Evolutionary conservation across 2,797 vertebrate species (phyloP).

Genomic region (Bradypodion pumilum): DNA sequence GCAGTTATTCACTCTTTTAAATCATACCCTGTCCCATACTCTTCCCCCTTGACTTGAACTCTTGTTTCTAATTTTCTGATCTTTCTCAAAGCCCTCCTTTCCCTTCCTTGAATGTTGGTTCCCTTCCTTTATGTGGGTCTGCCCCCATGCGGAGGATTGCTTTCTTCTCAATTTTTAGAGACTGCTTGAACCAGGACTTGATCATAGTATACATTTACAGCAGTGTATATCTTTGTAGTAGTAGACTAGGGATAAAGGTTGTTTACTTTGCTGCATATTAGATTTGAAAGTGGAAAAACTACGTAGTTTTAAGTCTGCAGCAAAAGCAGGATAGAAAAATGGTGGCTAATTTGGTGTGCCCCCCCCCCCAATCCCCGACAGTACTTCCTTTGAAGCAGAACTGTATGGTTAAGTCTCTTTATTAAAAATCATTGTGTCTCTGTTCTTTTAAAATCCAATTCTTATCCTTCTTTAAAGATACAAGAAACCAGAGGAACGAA

Average conservation of each 20-base stretch:
- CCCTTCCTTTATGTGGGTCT: background rate
- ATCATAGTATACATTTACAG: background rate
- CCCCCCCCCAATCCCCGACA: background rate
- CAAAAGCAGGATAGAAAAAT: background rate
- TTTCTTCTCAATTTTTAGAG: background rate
- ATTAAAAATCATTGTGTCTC: background rate
- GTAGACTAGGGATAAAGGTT: background rate
- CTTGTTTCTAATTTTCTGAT: background rate
- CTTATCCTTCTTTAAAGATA: conserved; percentile 81
- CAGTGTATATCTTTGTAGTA: background rate
- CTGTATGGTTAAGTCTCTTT: background rate
- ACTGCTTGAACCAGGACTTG: background rate
- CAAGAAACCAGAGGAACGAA: conserved; percentile 96
- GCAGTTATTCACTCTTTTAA: background rate
- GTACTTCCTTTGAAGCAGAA: conserved; percentile 8
- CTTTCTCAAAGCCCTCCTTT: background rate
- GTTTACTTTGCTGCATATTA: background rate
- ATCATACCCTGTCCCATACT: background rate
- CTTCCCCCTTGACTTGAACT: background rate
- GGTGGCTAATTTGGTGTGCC: too few relatives aligned
- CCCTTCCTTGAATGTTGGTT: background rate
- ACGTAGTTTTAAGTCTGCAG: background rate
- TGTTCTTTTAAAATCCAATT: conserved; percentile 52
- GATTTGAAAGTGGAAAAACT: background rate
- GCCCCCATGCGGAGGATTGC: too few relatives aligned